These are phyloP conservation scores for Trididemnum nubilum DNA, from an alignment of 23 tunicate genomes.

Conservation along the genomic window DNA sequence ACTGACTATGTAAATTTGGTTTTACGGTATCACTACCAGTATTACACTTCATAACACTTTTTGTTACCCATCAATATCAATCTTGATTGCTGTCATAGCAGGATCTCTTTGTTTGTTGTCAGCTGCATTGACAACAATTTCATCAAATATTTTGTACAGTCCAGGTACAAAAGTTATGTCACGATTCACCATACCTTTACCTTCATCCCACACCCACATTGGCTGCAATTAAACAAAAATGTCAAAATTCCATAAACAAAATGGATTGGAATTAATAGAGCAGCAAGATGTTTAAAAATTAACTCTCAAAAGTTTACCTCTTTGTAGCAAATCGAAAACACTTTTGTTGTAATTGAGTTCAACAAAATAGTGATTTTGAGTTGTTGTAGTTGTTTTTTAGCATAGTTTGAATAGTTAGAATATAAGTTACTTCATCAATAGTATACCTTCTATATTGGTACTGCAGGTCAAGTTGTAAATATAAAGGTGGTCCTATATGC, in stretches of 20 bases:
- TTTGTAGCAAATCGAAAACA: no score
- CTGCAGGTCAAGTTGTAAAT: no score
- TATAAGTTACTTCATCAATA: no score
- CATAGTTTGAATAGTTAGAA: no score
- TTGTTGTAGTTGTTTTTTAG: no score
- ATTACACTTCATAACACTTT: no score
- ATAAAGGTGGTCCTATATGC: no score
- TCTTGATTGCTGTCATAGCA: constrained; percentile 77
- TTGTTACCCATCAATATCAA: constrained; percentile 79
- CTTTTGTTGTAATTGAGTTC: no score
- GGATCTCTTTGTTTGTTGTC: constrained; percentile 98
- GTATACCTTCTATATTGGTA: no score
- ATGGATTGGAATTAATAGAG: neutral
- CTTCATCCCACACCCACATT: constrained; percentile 99
- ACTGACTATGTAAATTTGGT: no score
- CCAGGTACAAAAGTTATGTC: constrained; percentile 96
- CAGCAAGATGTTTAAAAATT: neutral
- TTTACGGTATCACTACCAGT: no score
- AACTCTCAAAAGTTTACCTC: neutral
- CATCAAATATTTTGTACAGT: constrained; percentile 97
- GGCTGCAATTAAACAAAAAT: constrained; percentile 54
- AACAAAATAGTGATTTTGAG: no score
- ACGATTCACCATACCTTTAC: constrained; percentile 76
- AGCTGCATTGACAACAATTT: constrained; percentile 98
- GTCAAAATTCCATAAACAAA: neutral